Conservation (phyloP, 2,113 vertebrate genomes). For the Columba livia region DNA sequence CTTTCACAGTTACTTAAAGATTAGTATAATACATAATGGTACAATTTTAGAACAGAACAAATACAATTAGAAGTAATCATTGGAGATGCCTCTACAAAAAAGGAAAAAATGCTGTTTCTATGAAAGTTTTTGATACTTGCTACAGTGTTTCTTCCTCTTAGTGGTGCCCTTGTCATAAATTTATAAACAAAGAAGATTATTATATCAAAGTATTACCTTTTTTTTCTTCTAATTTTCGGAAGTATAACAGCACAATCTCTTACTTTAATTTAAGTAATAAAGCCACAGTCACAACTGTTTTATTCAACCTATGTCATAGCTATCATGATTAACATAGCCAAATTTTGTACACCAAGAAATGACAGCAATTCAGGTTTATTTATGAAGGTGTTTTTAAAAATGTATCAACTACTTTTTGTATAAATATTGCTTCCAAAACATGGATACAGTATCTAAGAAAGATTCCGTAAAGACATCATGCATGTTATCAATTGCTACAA, state of each 20-base stretch:
- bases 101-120: not conserved
- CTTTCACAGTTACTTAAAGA: not conserved
- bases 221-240: not conserved
- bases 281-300: not conserved
- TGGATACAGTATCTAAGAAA: not conserved
- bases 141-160: not conserved
- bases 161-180: not conserved
- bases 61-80: not conserved
- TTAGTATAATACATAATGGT: not conserved
- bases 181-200: not conserved
- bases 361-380: not conserved
- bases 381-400: fast-evolving
- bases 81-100: not conserved
- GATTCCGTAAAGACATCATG: not conserved
- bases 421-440: not conserved
- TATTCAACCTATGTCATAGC: not conserved
- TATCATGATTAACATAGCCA: not conserved
- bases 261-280: not conserved
- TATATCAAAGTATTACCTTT: not conserved
- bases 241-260: not conserved
- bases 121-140: not conserved
- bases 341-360: not conserved
- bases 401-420: not conserved
- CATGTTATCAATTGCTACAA: not conserved
- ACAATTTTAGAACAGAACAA: not conserved